These are phyloP conservation scores for Thyatira batis DNA, from an alignment of 2,888 invertebrate species.

Conservation along the genomic window DNA sequence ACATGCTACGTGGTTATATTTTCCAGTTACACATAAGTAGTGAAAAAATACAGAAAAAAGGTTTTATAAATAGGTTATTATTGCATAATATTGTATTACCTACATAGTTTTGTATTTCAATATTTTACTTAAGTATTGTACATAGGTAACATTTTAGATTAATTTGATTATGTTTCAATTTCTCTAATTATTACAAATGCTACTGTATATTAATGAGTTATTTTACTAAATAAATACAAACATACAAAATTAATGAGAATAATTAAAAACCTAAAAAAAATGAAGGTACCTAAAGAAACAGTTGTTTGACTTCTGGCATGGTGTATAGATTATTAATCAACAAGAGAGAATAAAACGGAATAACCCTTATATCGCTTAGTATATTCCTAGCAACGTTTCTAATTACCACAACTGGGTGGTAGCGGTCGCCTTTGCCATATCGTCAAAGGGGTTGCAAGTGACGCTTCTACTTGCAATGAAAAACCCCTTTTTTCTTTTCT, in stretches of 20 bases:
- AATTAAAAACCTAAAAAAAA: too few relatives aligned
- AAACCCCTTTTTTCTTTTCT: constrained; percentile 28
- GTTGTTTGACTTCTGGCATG: neutral
- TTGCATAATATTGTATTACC: too few relatives aligned
- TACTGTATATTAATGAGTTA: too few relatives aligned
- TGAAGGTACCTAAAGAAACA: too few relatives aligned
- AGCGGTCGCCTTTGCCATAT: constrained; percentile 44
- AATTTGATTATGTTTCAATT: neutral
- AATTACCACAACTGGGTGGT: constrained; percentile 50
- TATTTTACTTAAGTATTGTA: too few relatives aligned
- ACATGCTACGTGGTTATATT: neutral
- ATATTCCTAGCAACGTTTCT: constrained; percentile 49
- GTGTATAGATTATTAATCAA: neutral
- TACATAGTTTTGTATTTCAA: too few relatives aligned
- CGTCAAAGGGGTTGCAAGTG: constrained; percentile 48
- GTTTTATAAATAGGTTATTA: too few relatives aligned
- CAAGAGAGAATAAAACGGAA: constrained; percentile 22
- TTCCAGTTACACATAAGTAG: neutral
- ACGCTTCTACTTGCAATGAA: constrained; percentile 36
- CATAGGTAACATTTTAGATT: neutral
- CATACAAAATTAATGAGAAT: too few relatives aligned
- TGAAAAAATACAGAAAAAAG: too few relatives aligned
- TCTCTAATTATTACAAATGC: neutral
- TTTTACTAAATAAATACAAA: too few relatives aligned
- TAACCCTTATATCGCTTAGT: constrained; percentile 38